A percentile compares a stretch with the other conserved stretches of the same genome.
These are phyloP conservation scores for Chelidonichthys spinosus DNA, from an alignment of 2,797 vertebrate genomes.

Conservation along the genomic window DNA sequence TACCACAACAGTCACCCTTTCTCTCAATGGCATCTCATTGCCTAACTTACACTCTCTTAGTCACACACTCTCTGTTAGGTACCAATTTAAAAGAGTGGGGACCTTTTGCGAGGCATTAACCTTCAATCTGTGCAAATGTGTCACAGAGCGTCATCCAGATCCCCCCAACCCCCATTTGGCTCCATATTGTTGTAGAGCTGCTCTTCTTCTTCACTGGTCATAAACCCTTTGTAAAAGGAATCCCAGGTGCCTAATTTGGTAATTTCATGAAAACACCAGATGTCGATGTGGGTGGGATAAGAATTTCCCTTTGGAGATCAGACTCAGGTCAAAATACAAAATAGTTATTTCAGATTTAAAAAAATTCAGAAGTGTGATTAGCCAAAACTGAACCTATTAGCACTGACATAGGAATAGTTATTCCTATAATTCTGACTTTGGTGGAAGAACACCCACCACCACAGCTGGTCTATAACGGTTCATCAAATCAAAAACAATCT, in stretches of 20 bases:
- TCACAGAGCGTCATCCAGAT: constrained; percentile 26
- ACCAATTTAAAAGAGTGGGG: neutral
- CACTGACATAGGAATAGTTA: neutral
- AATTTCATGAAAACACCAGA: constrained; percentile 45
- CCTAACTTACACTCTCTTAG: neutral
- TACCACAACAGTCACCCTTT: neutral
- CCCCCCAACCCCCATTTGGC: neutral
- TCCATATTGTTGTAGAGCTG: constrained; percentile 29
- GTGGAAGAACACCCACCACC: neutral
- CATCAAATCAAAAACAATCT: neutral
- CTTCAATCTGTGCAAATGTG: constrained; percentile 16
- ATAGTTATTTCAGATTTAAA: constrained; percentile 1
- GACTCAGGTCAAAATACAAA: constrained; percentile 11
- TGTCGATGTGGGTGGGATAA: constrained; percentile 17
- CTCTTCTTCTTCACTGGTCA: constrained; percentile 33
- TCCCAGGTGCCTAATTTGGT: constrained; percentile 40
- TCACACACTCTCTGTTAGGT: neutral
- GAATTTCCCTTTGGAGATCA: constrained; percentile 27
- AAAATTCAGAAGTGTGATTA: neutral
- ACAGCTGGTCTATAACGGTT: neutral
- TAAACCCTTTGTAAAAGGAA: constrained; percentile 40
- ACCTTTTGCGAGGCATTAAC: neutral
- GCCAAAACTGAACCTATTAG: constrained; percentile 4
- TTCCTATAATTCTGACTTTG: neutral
- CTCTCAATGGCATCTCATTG: neutral